Percentiles rank a stretch among this genome's conserved stretches.
Conservation (phyloP, 2,797 vertebrate species). For the Catostomus latipinnis region DNA sequence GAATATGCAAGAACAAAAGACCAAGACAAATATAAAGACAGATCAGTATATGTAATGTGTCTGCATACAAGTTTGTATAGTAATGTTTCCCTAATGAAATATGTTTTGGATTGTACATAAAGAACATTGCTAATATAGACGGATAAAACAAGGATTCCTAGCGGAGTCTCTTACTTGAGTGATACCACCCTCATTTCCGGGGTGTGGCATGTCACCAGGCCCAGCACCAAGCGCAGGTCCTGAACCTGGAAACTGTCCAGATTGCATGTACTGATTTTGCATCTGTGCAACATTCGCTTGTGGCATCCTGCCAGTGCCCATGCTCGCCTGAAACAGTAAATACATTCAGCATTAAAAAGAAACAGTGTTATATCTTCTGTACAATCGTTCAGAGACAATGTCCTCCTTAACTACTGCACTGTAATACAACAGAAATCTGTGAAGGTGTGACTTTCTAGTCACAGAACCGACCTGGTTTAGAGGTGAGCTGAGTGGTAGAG, state of each 20-base stretch:
- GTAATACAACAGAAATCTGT: background rate
- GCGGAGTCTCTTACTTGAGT: constrained; percentile 69
- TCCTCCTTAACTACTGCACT: background rate
- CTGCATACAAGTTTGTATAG: too few relatives aligned
- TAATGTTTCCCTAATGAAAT: too few relatives aligned
- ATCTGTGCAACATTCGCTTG: constrained; percentile 86
- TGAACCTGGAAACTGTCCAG: constrained; percentile 86
- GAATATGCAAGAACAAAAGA: constrained; percentile 17
- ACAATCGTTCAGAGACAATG: background rate
- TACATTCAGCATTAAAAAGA: background rate
- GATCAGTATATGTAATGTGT: too few relatives aligned
- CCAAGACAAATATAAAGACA: background rate
- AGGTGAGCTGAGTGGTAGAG: constrained; percentile 87
- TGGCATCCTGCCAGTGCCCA: constrained; percentile 84
- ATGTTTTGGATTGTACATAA: too few relatives aligned
- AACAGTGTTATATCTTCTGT: too few relatives aligned
- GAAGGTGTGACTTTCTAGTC: background rate
- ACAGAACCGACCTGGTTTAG: constrained; percentile 86
- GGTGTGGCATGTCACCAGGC: constrained; percentile 82
- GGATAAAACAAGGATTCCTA: too few relatives aligned
- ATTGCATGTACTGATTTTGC: constrained; percentile 90
- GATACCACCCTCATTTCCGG: constrained; percentile 80
- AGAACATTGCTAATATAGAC: too few relatives aligned
- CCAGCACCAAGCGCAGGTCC: constrained; percentile 81
- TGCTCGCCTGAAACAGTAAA: constrained; percentile 81